phyloP scores from a whole-genome alignment of 1,140 invertebrate species.

The Penaeus indicus region DNA sequence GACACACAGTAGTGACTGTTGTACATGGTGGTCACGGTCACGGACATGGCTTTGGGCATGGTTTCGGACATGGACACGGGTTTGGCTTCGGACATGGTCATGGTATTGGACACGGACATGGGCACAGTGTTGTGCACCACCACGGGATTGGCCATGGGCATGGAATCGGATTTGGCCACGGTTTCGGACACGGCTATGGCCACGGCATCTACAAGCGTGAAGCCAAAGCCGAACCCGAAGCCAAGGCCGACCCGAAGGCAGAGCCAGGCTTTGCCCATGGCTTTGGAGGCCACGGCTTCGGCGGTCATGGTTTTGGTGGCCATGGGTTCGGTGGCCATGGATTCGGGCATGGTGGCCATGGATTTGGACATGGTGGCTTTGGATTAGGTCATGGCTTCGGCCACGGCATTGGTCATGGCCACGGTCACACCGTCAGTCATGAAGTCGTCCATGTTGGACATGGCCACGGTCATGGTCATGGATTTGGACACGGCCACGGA shows the following conservation, averaged over 20 bases:
- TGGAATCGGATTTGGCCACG: not conserved
- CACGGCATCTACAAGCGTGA: not conserved
- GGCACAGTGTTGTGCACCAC: not conserved
- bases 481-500: not conserved
- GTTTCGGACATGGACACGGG: constrained; percentile 2
- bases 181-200: not conserved
- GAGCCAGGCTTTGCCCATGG: not conserved
- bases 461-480: not conserved
- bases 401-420: not conserved
- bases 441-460: constrained; percentile 7
- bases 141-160: not conserved
- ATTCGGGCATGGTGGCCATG: not conserved
- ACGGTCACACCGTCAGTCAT: not conserved
- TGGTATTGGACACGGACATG: not conserved
- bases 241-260: too few relatives aligned
- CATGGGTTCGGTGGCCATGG: not conserved
- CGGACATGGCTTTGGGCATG: not conserved
- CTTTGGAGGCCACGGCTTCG: constrained; percentile 7
- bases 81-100: too few relatives aligned
- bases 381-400: constrained; percentile 8
- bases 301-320: not conserved
- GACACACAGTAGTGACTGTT: not conserved
- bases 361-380: not conserved
- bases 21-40: not conserved
- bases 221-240: too few relatives aligned